Conservation (phyloP, 2,888 invertebrate genomes). For the Drepanosiphum platanoidis region DNA sequence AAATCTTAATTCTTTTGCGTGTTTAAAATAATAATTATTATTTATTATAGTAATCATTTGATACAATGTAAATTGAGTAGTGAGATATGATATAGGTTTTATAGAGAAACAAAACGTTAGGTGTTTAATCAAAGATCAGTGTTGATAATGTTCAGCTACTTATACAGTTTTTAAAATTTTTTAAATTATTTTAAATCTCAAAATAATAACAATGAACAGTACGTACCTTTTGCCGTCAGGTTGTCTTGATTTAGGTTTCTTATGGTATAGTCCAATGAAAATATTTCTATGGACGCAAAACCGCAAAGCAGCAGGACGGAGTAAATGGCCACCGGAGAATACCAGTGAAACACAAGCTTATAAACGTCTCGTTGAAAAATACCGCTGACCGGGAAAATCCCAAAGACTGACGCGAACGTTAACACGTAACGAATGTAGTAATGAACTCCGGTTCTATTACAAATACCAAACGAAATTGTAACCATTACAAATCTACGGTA, state of each 20-base stretch:
- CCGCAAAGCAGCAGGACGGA: slow-evolving; percentile 63
- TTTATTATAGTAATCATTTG: too few relatives aligned
- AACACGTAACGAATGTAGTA: slow-evolving; percentile 64
- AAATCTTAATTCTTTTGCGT: too few relatives aligned
- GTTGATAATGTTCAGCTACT: too few relatives aligned
- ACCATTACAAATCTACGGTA: too few relatives aligned
- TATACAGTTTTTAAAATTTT: too few relatives aligned
- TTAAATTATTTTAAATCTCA: too few relatives aligned
- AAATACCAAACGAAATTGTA: too few relatives aligned
- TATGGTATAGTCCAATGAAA: slow-evolving; percentile 64
- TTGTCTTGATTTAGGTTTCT: slow-evolving; percentile 64
- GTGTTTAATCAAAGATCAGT: too few relatives aligned
- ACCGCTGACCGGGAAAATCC: slow-evolving; percentile 64
- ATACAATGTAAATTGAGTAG: too few relatives aligned
- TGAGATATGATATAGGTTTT: too few relatives aligned
- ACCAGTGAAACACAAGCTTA: slow-evolving; percentile 63
- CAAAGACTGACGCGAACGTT: slow-evolving; percentile 63
- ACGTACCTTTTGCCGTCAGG: slow-evolving; percentile 64
- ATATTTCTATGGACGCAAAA: slow-evolving; percentile 64
- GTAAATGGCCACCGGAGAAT: slow-evolving; percentile 63
- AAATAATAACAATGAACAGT: neutral
- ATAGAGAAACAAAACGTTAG: too few relatives aligned
- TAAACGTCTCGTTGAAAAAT: slow-evolving; percentile 62
- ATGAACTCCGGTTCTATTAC: slow-evolving; percentile 63
- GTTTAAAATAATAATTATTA: too few relatives aligned